A percentile compares a stretch with the other conserved stretches of the same genome.
phyloP scores from a whole-genome alignment of 2,888 invertebrate species.

The Latrodectus elegans region DNA sequence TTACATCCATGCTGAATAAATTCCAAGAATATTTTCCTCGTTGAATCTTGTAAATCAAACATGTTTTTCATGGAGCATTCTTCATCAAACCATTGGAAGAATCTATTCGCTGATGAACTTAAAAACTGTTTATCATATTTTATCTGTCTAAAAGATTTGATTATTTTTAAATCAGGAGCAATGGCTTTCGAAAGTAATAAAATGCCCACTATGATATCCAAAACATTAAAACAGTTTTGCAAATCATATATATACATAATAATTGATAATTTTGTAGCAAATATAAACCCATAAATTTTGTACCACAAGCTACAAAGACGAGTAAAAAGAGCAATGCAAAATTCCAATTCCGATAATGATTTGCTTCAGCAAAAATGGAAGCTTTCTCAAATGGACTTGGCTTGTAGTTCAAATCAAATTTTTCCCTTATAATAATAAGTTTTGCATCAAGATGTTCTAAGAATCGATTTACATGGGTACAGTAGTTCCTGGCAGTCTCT shows the following conservation, averaged over 20 bases:
- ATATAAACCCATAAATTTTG: neutral
- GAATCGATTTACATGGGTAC: neutral
- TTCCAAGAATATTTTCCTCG: too few species aligned
- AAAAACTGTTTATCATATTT: neutral
- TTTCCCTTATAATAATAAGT: too few species aligned
- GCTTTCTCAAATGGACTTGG: neutral
- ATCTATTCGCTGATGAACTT: neutral
- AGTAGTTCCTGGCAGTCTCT: neutral
- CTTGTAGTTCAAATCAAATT: too few species aligned
- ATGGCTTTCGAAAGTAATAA: neutral
- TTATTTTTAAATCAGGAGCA: neutral
- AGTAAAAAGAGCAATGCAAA: neutral
- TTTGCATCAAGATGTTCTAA: neutral
- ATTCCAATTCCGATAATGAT: neutral
- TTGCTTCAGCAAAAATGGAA: neutral
- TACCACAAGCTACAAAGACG: neutral
- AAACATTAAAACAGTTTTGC: neutral
- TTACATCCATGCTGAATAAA: too few species aligned
- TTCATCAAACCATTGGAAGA: slow-evolving; percentile 11
- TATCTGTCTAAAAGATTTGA: neutral
- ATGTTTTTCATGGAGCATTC: neutral
- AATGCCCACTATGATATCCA: neutral
- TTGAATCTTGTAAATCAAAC: neutral
- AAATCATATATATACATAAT: neutral
- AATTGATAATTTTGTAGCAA: neutral